Percentiles rank a stretch among this genome's conserved stretches.
Conservation (phyloP, 2,797 vertebrate genomes). For the Micrastur ruficollis region DNA sequence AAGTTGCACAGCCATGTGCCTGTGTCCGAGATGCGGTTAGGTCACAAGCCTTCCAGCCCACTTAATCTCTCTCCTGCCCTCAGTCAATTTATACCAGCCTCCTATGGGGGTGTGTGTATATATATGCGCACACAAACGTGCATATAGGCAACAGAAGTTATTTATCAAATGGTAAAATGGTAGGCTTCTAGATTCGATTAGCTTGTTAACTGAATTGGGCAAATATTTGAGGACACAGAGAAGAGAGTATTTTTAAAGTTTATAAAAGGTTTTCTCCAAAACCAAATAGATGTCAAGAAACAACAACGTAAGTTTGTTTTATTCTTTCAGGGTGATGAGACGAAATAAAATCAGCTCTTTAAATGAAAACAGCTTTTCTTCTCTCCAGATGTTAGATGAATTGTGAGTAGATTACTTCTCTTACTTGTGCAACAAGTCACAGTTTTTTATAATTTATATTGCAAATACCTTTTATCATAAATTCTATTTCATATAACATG, state of each 20-base stretch:
- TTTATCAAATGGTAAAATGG: neutral
- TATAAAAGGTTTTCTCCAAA: neutral
- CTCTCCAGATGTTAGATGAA: constrained; percentile 88
- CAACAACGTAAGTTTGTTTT: neutral
- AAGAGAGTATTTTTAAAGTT: neutral
- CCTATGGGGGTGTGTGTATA: rapidly evolving
- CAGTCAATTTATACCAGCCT: neutral
- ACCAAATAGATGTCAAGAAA: neutral
- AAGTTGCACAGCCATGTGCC: rapidly evolving
- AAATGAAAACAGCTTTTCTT: constrained; percentile 86
- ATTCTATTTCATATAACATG: neutral
- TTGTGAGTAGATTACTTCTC: constrained; percentile 82
- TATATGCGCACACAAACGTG: rapidly evolving
- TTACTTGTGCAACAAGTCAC: neutral
- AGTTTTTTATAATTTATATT: neutral
- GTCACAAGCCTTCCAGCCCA: neutral
- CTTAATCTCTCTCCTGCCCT: neutral
- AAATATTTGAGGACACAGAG: neutral
- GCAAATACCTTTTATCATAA: neutral
- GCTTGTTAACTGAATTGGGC: neutral
- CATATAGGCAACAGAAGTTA: neutral
- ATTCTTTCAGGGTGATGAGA: constrained; percentile 85
- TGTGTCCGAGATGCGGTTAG: neutral
- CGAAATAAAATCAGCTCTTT: constrained; percentile 87
- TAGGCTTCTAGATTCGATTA: neutral